These are phyloP conservation scores for Mixornis gularis DNA, from an alignment of 2,113 vertebrate genomes.

Conservation along the genomic window DNA sequence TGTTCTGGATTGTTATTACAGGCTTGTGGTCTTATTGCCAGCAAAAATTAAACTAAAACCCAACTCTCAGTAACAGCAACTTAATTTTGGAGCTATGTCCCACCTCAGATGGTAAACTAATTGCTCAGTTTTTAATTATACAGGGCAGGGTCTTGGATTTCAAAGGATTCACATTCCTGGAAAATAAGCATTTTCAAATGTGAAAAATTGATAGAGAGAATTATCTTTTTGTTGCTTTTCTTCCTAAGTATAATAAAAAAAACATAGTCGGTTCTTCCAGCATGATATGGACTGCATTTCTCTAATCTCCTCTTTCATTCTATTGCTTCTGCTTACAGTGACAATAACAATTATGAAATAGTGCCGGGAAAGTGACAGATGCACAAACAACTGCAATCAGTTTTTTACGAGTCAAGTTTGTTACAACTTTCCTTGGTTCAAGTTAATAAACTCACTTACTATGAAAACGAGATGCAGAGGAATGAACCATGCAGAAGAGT, in stretches of 20 bases:
- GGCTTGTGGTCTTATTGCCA: neutral
- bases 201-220: neutral
- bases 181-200: neutral
- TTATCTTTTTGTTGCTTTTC: neutral
- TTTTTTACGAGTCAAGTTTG: neutral
- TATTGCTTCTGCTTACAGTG: neutral
- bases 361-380: neutral
- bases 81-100: neutral
- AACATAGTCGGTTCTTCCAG: neutral
- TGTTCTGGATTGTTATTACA: neutral
- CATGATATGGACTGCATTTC: neutral
- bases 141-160: neutral
- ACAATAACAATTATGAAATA: neutral
- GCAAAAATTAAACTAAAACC: neutral
- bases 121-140: neutral
- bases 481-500: neutral
- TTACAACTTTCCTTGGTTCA: neutral
- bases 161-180: neutral
- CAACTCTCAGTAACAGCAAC: neutral
- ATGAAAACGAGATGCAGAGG: fast-evolving
- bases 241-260: neutral
- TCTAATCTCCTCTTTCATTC: neutral
- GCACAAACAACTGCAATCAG: fast-evolving
- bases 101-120: neutral
- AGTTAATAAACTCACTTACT: neutral